Conservation (phyloP, 2,113 vertebrate species). For the Spea bombifrons region DNA sequence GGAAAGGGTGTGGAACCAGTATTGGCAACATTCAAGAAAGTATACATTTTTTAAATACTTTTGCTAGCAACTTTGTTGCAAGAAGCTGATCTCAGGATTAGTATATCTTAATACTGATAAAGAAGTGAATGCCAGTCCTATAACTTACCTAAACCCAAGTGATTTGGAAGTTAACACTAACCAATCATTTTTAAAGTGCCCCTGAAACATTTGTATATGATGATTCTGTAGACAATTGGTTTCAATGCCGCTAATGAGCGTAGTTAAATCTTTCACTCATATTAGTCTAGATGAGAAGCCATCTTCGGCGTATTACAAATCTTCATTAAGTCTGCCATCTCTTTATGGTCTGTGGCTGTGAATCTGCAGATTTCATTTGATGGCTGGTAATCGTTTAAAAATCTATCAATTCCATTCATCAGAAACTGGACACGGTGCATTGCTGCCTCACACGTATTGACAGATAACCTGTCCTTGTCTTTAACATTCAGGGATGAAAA, state of each 20-base stretch:
- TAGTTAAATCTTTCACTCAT: constrained; percentile 15
- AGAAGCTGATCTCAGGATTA: no score
- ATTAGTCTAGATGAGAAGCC: constrained; percentile 18
- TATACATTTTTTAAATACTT: no score
- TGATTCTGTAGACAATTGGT: neutral
- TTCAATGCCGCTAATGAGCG: constrained; percentile 18
- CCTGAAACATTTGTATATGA: neutral
- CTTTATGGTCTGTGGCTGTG: constrained; percentile 26
- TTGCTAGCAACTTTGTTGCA: no score
- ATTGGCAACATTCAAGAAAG: no score
- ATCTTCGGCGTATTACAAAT: constrained; percentile 30
- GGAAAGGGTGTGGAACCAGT: no score
- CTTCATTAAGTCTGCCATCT: constrained; percentile 38
- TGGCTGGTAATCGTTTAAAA: constrained; percentile 42
- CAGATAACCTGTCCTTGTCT: constrained; percentile 50
- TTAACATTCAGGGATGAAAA: constrained; percentile 54
- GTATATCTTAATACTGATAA: no score
- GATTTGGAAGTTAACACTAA: neutral
- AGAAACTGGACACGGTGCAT: constrained; percentile 40
- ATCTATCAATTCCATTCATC: constrained; percentile 43
- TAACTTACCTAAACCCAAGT: neutral
- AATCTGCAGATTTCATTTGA: constrained; percentile 43
- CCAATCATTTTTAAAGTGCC: neutral
- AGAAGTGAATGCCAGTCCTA: no score
- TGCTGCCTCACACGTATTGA: neutral